Evolutionary conservation across 2,888 invertebrate species (phyloP), one percentile per base, ranked within the genome.

Genomic region (Trachelus tabidus): DNA sequence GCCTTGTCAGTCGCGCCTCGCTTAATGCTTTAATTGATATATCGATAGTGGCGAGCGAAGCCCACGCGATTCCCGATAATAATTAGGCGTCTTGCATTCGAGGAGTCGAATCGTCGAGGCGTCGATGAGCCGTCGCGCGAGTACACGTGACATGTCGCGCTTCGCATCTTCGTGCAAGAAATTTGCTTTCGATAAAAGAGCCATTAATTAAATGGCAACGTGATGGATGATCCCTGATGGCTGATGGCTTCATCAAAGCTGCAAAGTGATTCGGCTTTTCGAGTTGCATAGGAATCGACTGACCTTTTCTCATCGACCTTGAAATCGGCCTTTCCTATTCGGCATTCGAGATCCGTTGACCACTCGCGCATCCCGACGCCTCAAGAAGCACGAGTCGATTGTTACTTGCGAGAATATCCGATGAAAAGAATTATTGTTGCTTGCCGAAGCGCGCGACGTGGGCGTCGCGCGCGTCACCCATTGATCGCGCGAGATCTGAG

Each of bases 1-100:
- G 83, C 80, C 83, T 87, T 87, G 89, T 88, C 90, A 89, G 87
- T 79, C 86, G 81, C 82, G 85, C 80, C 86, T 81, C 79, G 82
- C 84, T 83, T 87, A 87, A 90, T 89, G 88, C 90, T 90, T 90
- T 90, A 90, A 90, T 90, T 90, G 90, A 90, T 88, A 87, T 88
- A 89, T 88, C 87, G 90, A 89, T 90, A 88, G 85, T 85, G 79
- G 78, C 40, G 40, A 40, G 40, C 40, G 15, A 40, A 81, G 80
- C 85, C 83, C 83, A 85, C 86, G 82, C 80, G 84, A 79, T 75
- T 80, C 79, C 81, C 83, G 86, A 86, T 87, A 86, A 89, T 89
- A 87, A 89, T 89, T 87, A 85, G 83, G 76, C 80, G 80, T 77
- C 79, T 79, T 79, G 80, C 34, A 15, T 12, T 74, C 77, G 77